phyloP scores from a whole-genome alignment of 2,888 invertebrate species.

The Diploptera punctata region DNA sequence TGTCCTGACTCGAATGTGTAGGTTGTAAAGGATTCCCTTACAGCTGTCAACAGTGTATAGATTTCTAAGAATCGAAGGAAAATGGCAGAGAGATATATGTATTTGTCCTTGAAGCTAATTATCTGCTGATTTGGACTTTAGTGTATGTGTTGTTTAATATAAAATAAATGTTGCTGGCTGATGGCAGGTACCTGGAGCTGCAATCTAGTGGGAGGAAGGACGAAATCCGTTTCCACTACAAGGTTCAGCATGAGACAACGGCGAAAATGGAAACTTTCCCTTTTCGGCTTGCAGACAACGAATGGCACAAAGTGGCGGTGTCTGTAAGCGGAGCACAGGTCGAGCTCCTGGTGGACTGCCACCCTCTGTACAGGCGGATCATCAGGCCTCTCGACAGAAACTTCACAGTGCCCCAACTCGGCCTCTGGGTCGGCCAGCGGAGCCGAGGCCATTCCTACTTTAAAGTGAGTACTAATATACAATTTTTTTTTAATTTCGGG shows the following conservation, averaged over 20 bases:
- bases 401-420: conserved; percentile 73
- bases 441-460: conserved; percentile 85
- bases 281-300: conserved; percentile 84
- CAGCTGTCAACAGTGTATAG: too few relatives aligned
- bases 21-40: too few relatives aligned
- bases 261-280: conserved; percentile 87
- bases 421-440: conserved; percentile 88
- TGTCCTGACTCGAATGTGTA: too few relatives aligned
- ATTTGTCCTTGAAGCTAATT: too few relatives aligned
- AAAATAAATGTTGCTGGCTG: not conserved
- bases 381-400: conserved; percentile 73
- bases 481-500: too few relatives aligned
- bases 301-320: conserved; percentile 87
- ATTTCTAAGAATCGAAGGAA: too few relatives aligned
- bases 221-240: conserved; percentile 85
- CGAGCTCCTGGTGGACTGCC: conserved; percentile 86
- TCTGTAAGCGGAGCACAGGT: conserved; percentile 84
- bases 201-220: conserved; percentile 89
- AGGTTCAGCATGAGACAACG: conserved; percentile 62
- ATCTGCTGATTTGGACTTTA: too few relatives aligned
- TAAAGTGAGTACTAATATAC: conserved; percentile 76
- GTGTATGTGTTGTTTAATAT: too few relatives aligned
- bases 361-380: conserved; percentile 82
- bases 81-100: too few relatives aligned
- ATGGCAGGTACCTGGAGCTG: conserved; percentile 83